Percentiles rank a stretch among this genome's conserved stretches.
Evolutionary conservation across 1,140 invertebrate species (phyloP).

Genomic region (Sarcophaga bullata): DNA sequence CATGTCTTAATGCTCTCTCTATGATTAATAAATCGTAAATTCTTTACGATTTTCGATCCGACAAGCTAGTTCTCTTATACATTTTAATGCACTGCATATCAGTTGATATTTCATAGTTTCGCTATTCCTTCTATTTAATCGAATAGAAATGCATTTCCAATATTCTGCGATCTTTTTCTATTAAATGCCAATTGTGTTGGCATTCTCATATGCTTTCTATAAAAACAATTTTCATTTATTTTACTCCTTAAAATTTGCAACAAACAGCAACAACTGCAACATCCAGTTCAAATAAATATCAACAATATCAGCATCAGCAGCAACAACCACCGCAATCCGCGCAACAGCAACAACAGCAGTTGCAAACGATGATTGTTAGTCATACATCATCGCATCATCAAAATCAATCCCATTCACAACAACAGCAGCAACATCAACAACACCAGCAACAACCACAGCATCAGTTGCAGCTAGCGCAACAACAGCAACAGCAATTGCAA

Average conservation of each 20-base stretch:
- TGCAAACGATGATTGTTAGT: background rate
- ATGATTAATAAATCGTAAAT: no score
- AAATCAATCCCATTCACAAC: constrained; percentile 23
- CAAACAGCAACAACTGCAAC: no score
- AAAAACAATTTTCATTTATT: background rate
- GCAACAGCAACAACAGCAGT: constrained; percentile 44
- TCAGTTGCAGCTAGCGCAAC: constrained; percentile 15
- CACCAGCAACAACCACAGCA: constrained; percentile 47
- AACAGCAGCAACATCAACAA: constrained; percentile 38
- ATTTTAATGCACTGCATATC: no score
- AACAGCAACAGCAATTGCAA: constrained; percentile 25
- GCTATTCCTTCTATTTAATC: no score
- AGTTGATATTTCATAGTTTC: no score
- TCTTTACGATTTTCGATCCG: no score
- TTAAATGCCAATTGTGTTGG: background rate
- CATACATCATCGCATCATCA: background rate
- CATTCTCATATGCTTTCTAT: no score
- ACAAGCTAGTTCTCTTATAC: no score
- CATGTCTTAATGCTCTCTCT: no score
- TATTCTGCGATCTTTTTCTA: background rate
- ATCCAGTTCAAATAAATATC: constrained; percentile 1
- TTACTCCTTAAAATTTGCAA: background rate
- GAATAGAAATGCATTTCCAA: background rate
- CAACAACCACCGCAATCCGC: constrained; percentile 51
- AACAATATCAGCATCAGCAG: constrained; percentile 49